Evolutionary conservation across 2,888 invertebrate genomes (phyloP).

Genomic region (Dendrolimus houi): DNA sequence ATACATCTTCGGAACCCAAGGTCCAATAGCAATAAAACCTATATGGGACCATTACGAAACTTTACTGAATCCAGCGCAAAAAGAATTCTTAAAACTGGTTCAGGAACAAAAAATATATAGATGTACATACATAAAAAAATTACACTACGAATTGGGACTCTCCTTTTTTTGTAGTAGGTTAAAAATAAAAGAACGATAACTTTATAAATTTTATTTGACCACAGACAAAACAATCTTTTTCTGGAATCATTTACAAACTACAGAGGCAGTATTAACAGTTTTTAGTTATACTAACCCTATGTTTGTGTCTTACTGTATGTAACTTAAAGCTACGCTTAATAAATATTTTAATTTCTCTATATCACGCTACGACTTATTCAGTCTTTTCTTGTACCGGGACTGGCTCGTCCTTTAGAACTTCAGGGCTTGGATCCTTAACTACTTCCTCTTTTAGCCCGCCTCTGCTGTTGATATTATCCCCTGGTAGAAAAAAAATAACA

Average conservation of each 20-base stretch:
- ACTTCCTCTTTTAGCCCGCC: conserved; percentile 32
- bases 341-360: conserved; percentile 22
- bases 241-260: neutral
- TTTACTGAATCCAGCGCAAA: too few species aligned
- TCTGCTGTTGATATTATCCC: conserved; percentile 42
- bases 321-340: conserved; percentile 24
- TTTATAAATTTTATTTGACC: too few species aligned
- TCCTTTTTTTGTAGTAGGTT: too few species aligned
- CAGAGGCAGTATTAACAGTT: conserved; percentile 12
- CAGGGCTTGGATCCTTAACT: conserved; percentile 16
- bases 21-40: too few species aligned
- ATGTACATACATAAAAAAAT: too few species aligned
- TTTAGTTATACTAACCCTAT: conserved; percentile 17
- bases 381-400: conserved; percentile 38
- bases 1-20: too few species aligned
- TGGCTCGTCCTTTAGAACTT: conserved; percentile 20
- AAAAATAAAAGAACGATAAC: too few species aligned
- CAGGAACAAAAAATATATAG: too few species aligned
- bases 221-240: too few species aligned
- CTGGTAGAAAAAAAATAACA: conserved; percentile 27
- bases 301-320: conserved; percentile 15
- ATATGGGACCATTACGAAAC: too few species aligned
- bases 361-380: conserved; percentile 55
- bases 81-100: too few species aligned
- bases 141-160: too few species aligned